Conservation (phyloP, 2,113 vertebrate species). For the Suncus etruscus region DNA sequence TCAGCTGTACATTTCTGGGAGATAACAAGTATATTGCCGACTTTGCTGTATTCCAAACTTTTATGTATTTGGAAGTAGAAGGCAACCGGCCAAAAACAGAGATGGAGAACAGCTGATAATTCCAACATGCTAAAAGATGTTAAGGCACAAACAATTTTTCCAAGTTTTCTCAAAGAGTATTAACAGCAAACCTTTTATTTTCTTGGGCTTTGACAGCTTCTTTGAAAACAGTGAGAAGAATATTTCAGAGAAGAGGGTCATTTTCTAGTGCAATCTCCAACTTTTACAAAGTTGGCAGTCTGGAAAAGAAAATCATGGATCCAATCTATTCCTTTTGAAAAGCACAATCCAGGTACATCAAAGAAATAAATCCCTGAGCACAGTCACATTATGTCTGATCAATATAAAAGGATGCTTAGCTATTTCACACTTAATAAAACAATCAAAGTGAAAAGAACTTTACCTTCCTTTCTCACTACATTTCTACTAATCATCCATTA, state of each 20-base stretch:
- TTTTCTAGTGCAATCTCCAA: conserved; percentile 60
- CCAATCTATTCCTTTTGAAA: conserved; percentile 80
- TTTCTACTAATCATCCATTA: conserved; percentile 67
- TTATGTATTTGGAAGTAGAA: background rate
- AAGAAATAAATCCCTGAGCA: conserved; percentile 77
- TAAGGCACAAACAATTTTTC: conserved; percentile 50
- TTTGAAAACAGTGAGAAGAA: conserved; percentile 55
- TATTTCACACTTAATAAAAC: conserved; percentile 80
- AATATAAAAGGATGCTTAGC: conserved; percentile 79
- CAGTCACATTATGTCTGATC: conserved; percentile 82
- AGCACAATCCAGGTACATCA: conserved; percentile 79
- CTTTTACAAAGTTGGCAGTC: conserved; percentile 68
- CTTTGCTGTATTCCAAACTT: conserved; percentile 41
- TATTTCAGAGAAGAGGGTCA: conserved; percentile 63
- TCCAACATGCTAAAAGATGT: conserved; percentile 34
- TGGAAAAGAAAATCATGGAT: conserved; percentile 72
- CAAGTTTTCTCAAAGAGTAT: conserved; percentile 35
- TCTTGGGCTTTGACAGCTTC: conserved; percentile 34
- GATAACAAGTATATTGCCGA: conserved; percentile 60
- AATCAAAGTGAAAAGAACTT: conserved; percentile 64
- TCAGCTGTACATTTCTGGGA: conserved; percentile 63
- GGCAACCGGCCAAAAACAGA: conserved; percentile 39
- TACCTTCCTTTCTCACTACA: conserved; percentile 67
- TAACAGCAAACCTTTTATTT: conserved; percentile 15
- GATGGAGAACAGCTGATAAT: conserved; percentile 46